Conservation (phyloP, 2,113 vertebrate species). For the Amazona vittata region DNA sequence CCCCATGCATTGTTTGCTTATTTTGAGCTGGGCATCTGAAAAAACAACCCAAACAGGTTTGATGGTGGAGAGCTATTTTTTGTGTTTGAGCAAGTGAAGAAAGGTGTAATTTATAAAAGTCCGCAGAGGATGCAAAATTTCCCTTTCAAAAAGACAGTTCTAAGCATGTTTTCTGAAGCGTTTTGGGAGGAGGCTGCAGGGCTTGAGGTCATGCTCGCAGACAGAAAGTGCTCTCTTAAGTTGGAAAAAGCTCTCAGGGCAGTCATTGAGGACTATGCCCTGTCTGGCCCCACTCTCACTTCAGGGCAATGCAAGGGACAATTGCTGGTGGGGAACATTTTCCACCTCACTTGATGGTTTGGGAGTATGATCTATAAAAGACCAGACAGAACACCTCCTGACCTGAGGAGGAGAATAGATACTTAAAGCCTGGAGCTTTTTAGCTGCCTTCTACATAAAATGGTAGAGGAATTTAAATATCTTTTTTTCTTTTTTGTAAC, state of each 20-base stretch:
- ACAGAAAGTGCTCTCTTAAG: neutral
- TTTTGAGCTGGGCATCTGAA: neutral
- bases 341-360: neutral
- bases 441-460: conserved; percentile 4
- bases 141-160: neutral
- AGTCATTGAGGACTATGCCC: neutral
- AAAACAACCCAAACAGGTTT: conserved; percentile 30
- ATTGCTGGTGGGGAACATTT: neutral
- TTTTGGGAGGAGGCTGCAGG: neutral
- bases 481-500: neutral
- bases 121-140: neutral
- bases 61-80: conserved; percentile 28
- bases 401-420: neutral
- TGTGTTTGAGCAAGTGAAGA: conserved; percentile 3
- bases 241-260: neutral
- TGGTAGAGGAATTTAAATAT: neutral
- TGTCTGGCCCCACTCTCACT: neutral
- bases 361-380: neutral
- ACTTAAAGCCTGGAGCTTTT: neutral
- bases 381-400: neutral
- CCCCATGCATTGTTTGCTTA: neutral
- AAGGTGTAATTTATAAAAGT: conserved; percentile 33
- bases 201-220: neutral
- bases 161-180: neutral
- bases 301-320: neutral